Percentiles rank a stretch among this genome's conserved stretches.
Evolutionary conservation across 37 sponge, comb jelly and placozoan genomes (phyloP).

Genomic region (Mnemiopsis leidyi): DNA sequence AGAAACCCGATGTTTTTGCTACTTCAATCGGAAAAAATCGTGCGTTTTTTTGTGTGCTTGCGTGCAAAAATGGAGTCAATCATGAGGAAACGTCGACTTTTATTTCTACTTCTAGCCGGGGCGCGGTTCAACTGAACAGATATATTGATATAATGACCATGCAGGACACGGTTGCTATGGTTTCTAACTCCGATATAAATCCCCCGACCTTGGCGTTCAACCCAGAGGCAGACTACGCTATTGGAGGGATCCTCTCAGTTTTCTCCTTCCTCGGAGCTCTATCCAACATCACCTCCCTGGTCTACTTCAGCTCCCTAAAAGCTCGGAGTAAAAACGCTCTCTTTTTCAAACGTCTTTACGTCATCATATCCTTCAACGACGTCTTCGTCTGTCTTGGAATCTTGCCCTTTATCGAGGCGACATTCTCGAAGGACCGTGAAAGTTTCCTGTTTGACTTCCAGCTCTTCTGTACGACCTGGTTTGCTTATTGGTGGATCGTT

Average conservation of each 20-base stretch:
- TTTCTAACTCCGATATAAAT: no score
- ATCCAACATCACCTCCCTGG: neutral
- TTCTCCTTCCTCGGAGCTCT: neutral
- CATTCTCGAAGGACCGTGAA: neutral
- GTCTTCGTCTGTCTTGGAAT: neutral
- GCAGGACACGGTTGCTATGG: no score
- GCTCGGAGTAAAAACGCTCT: neutral
- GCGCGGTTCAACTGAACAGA: no score
- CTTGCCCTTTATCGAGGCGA: neutral
- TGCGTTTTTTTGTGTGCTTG: no score
- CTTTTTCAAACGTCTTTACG: slow-evolving; percentile 11
- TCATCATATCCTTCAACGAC: neutral
- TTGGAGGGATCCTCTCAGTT: neutral
- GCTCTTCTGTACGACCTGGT: neutral
- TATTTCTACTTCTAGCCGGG: no score
- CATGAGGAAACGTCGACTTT: no score
- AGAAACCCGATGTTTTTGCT: no score
- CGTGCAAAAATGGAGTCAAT: no score
- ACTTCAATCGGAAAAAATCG: no score
- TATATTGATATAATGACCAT: no score
- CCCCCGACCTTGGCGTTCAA: no score
- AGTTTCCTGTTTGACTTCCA: neutral
- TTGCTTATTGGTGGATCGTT: neutral
- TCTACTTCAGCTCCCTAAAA: neutral
- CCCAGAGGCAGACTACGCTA: neutral